A percentile compares a stretch with the other conserved stretches of the same genome.
Conservation (phyloP, 2,888 invertebrate genomes). For the Athripsodes cinereus region DNA sequence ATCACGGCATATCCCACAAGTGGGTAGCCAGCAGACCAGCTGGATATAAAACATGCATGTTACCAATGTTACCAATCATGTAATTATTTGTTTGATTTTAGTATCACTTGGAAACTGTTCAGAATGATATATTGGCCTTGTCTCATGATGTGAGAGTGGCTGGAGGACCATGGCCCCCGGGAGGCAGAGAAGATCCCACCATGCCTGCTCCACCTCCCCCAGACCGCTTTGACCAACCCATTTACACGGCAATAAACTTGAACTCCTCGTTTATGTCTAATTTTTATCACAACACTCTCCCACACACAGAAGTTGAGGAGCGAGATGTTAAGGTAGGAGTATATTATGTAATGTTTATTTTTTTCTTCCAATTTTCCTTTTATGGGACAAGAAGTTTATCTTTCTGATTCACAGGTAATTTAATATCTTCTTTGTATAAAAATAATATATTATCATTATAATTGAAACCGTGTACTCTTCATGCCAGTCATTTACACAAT, state of each 20-base stretch:
- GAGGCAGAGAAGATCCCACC: slow-evolving; percentile 29
- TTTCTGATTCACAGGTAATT: too few species aligned
- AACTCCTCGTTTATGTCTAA: slow-evolving; percentile 77
- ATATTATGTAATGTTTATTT: neutral
- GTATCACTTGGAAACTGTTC: slow-evolving; percentile 44
- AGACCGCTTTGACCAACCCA: slow-evolving; percentile 56
- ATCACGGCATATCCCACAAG: too few species aligned
- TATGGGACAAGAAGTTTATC: too few species aligned
- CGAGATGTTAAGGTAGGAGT: slow-evolving; percentile 57
- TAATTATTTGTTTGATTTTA: slow-evolving; percentile 28
- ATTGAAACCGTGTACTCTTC: too few species aligned
- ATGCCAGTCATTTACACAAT: too few species aligned
- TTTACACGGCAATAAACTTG: slow-evolving; percentile 82
- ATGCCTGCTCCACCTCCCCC: slow-evolving; percentile 34
- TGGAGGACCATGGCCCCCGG: slow-evolving; percentile 24
- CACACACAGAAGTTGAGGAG: slow-evolving; percentile 58
- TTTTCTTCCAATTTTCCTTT: too few species aligned
- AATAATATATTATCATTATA: too few species aligned
- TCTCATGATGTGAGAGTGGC: slow-evolving; percentile 26
- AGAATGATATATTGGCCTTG: slow-evolving; percentile 34
- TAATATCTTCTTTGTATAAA: too few species aligned
- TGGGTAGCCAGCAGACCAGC: too few species aligned
- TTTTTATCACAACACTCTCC: slow-evolving; percentile 66
- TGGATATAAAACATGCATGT: too few species aligned
- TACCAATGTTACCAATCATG: neutral